phyloP scores from a whole-genome alignment of 1,140 invertebrate genomes.

The Acromyrmex charruanus region DNA sequence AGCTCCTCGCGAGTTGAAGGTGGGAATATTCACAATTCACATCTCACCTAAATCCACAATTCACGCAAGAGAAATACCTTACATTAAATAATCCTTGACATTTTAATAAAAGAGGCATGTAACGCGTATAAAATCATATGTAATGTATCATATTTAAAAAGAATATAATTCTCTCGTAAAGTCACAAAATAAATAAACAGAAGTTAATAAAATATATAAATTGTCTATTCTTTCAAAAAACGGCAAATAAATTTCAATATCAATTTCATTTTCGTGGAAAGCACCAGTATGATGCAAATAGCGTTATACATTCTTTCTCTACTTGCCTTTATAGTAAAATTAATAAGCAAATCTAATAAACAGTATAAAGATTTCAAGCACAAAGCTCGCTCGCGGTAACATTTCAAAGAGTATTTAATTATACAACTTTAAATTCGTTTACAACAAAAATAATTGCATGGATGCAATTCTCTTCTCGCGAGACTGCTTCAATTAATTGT shows the following conservation, averaged over 20 bases:
- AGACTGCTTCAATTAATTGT: conserved; percentile 8
- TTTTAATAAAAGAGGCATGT: conserved; percentile 10
- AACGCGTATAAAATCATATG: conserved; percentile 4
- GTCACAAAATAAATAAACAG: not conserved
- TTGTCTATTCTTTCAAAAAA: not conserved
- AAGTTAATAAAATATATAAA: not conserved
- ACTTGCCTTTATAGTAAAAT: conserved; percentile 2
- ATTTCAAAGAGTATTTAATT: not conserved
- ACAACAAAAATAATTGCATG: not conserved
- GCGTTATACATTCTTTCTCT: not conserved
- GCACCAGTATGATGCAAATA: not conserved
- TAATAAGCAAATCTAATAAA: conserved; percentile 9
- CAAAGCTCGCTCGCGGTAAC: not conserved
- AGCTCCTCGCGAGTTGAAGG: not conserved
- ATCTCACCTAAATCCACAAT: not conserved
- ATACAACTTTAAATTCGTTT: not conserved
- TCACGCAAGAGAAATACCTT: not conserved
- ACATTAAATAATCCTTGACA: not conserved
- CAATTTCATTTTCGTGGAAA: not conserved
- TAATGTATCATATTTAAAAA: not conserved
- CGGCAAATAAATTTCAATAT: not conserved
- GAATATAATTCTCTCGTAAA: not conserved
- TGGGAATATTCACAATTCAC: not conserved
- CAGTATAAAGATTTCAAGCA: not conserved
- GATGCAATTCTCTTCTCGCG: no score